Conservation (phyloP, 30 jellyfish, hydroid and myxozoan species). For the Chironex yamaguchii region DNA sequence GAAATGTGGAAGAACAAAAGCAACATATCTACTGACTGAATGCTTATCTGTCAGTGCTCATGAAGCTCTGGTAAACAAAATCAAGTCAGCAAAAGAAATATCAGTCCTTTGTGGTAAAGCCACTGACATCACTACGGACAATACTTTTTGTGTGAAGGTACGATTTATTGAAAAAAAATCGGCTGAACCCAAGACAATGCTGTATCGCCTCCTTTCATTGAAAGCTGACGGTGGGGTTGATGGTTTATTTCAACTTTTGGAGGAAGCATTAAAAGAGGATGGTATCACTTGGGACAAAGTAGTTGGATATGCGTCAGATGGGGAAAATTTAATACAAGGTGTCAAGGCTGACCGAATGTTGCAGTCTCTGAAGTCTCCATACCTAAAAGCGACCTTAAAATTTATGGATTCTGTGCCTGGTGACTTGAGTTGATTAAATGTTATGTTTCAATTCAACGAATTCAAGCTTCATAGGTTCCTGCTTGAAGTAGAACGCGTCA, state of each 20-base stretch:
- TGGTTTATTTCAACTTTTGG: background rate
- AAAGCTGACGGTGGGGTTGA: background rate
- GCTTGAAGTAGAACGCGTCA: constrained; percentile 42
- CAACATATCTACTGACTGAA: background rate
- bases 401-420: constrained; percentile 29
- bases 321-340: background rate
- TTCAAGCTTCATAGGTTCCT: constrained; percentile 49
- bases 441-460: constrained; percentile 37
- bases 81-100: background rate
- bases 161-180: background rate
- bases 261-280: background rate
- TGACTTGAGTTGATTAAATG: constrained; percentile 23
- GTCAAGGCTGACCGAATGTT: background rate
- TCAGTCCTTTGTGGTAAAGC: constrained; percentile 7
- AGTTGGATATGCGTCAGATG: background rate
- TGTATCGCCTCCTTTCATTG: background rate
- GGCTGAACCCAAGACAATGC: background rate
- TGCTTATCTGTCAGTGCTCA: background rate
- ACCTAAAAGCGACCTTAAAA: constrained; percentile 10
- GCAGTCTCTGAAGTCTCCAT: background rate
- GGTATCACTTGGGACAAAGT: background rate
- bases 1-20: background rate
- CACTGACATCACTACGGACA: background rate
- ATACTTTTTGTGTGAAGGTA: background rate
- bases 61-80: background rate